Base-by-base conservation (phyloP, 2,113 vertebrate genomes). In the Pollimyrus isidori region DNA sequence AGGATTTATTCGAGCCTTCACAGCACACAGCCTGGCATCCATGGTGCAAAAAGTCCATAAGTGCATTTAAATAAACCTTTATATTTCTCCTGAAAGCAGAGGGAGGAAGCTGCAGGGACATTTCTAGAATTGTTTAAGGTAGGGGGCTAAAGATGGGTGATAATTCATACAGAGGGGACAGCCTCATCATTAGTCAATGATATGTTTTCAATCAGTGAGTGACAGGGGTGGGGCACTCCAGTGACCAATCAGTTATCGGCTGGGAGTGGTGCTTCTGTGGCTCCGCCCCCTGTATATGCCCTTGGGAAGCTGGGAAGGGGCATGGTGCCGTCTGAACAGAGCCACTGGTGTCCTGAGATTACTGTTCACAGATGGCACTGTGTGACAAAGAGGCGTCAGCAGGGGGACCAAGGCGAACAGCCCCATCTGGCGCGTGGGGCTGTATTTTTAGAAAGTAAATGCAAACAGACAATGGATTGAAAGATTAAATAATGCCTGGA, bases 401-500 rank as follows among this genome's bases (percentile, higher is more conserved):
- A 11, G 17, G 19, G 62, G 46, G 26, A 13, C 4, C 9, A 2
- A 42, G 56, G 21, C 17, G 21, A 73, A 48, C 3, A 26, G 23
- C 62, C 35, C 39, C 39, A 69, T 26, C 35, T 48, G 62, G 53
- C 21, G 3, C 7, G n/a, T 10, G 39, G 26, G 17, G 42, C 39
- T 49, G n/a, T 87, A 87, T 69, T 73, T 89, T 89, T 89, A 80
- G 90, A 89, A 76, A 48, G 56, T 46, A 56, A 87, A 80, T 90
- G 65, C 90, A 89, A 35, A 69, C 58, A 49, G 56, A 52, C 21
- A 56, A 49, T 26, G 30, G 87, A 73, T 88, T 30, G 87, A 65
- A 49, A 76, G 90, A 88, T 90, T 88, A 90, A 49, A 86, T 53
- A 88, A 62, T 69, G 50, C 17, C 87, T 65, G 21, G 85, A 48